Conservation (phyloP, 2,113 vertebrate species). For the Bambusicola thoracicus region DNA sequence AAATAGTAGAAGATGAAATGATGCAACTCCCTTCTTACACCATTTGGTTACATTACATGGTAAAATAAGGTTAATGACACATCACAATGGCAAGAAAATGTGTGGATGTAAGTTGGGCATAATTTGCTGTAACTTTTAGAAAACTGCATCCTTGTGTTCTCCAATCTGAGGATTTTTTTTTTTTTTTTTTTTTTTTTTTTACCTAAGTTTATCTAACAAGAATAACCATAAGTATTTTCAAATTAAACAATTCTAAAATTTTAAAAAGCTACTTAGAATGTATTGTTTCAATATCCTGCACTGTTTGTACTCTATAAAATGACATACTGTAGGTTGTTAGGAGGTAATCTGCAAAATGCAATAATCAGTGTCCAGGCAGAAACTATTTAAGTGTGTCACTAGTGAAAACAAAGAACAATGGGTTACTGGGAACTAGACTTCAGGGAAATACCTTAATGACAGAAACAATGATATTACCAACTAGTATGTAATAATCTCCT, state of each 20-base stretch:
- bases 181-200: background rate
- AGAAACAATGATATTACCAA: background rate
- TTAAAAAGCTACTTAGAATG: background rate
- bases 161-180: background rate
- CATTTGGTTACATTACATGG: background rate
- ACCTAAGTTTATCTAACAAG: background rate
- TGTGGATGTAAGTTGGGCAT: background rate
- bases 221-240: background rate
- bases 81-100: background rate
- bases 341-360: constrained; percentile 3
- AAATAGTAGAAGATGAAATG: background rate
- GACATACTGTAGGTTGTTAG: background rate
- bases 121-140: background rate
- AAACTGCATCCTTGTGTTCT: background rate
- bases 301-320: background rate
- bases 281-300: background rate
- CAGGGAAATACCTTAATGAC: constrained; percentile 4
- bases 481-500: constrained; percentile 16
- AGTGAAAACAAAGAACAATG: background rate
- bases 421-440: background rate
- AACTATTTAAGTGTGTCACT: background rate
- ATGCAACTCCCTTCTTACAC: background rate
- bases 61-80: background rate
- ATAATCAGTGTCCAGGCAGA: background rate
- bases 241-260: background rate